phyloP scores from a whole-genome alignment of 1,140 invertebrate genomes.

The Bactericera cockerelli region DNA sequence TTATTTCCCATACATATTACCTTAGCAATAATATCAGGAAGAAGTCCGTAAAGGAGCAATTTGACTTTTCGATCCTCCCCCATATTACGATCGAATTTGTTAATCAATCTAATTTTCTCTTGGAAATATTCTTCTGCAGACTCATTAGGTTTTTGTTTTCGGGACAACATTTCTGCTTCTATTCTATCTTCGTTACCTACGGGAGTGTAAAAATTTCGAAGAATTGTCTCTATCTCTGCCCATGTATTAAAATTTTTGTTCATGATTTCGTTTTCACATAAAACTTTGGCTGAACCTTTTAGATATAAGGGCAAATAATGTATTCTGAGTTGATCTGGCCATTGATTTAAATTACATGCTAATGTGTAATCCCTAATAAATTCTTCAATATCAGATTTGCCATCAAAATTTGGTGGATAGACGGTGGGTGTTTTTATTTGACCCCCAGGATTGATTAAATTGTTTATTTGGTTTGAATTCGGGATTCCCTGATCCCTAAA shows the following conservation, averaged over 20 bases:
- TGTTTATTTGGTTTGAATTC: too few species aligned
- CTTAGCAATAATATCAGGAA: background rate
- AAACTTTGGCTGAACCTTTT: background rate
- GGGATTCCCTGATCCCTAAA: too few species aligned
- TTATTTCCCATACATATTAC: background rate
- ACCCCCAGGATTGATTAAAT: too few species aligned
- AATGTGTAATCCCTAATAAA: background rate
- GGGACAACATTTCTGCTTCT: background rate
- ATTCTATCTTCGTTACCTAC: background rate
- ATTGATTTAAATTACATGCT: background rate
- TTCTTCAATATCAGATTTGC: background rate
- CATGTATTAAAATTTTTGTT: background rate
- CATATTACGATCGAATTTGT: background rate
- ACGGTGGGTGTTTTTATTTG: background rate
- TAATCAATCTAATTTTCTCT: background rate
- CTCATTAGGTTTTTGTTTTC: background rate
- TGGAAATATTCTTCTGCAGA: background rate
- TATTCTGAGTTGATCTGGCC: background rate
- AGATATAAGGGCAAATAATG: background rate
- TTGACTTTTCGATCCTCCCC: background rate
- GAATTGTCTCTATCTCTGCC: background rate
- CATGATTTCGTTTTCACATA: background rate
- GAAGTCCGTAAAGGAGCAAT: background rate
- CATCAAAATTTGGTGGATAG: background rate
- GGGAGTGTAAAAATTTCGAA: background rate